Percentiles rank a stretch among this genome's conserved stretches.
phyloP scores from a whole-genome alignment of 1,140 invertebrate genomes.

The Bombus waltoni region DNA sequence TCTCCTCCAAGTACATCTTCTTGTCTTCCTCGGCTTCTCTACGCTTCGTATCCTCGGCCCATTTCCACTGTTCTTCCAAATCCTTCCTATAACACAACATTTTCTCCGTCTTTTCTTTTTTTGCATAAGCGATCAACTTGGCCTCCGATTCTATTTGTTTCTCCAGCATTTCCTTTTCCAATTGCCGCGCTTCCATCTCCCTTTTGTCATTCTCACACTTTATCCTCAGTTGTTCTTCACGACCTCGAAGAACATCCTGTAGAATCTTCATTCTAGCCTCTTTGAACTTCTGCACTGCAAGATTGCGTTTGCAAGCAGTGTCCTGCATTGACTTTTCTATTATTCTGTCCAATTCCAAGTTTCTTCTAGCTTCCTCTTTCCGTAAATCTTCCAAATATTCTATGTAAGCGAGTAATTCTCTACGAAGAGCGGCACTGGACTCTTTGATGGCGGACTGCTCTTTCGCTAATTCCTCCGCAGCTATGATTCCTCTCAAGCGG shows the following conservation, averaged over 20 bases:
- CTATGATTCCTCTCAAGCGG: conserved; percentile 31
- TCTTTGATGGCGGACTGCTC: conserved; percentile 44
- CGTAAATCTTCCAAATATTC: conserved; percentile 60
- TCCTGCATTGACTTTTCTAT: conserved; percentile 46
- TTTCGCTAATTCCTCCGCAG: conserved; percentile 53
- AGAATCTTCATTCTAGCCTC: conserved; percentile 48
- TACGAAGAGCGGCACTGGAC: conserved; percentile 44
- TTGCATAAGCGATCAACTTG: conserved; percentile 32
- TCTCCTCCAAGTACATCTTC: conserved; percentile 8
- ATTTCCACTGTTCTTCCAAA: conserved; percentile 61
- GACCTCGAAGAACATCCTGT: conserved; percentile 54
- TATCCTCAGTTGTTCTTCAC: conserved; percentile 58
- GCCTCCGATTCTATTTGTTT: conserved; percentile 61
- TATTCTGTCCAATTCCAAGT: conserved; percentile 57
- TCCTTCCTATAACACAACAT: conserved; percentile 59
- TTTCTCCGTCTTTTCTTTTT: conserved; percentile 40
- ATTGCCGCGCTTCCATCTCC: conserved; percentile 25
- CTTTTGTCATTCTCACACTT: conserved; percentile 35
- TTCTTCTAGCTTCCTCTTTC: conserved; percentile 56
- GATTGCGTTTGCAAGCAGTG: conserved; percentile 33
- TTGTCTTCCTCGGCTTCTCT: conserved; percentile 50
- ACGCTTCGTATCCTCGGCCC: conserved; percentile 15
- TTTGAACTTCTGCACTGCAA: conserved; percentile 46
- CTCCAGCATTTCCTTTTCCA: conserved; percentile 55
- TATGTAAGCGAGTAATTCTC: conserved; percentile 64